Evolutionary conservation across 30 jellyfish, hydroid and myxozoan genomes (phyloP).

Genomic region (Pelagia noctiluca): DNA sequence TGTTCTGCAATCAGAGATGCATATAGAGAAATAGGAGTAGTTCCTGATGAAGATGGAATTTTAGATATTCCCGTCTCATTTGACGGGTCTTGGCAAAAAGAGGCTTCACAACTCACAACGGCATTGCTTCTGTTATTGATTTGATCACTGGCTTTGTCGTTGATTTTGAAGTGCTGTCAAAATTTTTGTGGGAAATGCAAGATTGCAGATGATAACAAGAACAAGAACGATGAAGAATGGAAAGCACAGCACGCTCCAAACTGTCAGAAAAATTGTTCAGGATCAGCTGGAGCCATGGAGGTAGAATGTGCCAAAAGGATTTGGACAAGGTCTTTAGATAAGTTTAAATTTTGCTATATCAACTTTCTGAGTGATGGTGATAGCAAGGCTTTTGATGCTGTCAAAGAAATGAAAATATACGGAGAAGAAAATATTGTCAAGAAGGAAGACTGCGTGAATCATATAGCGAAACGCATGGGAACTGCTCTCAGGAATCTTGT

Average conservation of each 20-base stretch:
- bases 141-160: conserved; percentile 54
- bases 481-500: conserved; percentile 9
- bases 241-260: background rate
- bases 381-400: conserved; percentile 9
- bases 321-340: conserved; percentile 23
- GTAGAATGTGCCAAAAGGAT: conserved; percentile 27
- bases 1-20: conserved; percentile 4
- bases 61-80: conserved; percentile 45
- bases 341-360: background rate
- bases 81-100: conserved; percentile 70
- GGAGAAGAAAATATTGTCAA: background rate
- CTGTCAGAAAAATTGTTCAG: background rate
- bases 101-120: conserved; percentile 58
- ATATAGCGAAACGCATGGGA: conserved; percentile 32
- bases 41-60: conserved; percentile 7
- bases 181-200: conserved; percentile 9
- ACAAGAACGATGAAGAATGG: background rate
- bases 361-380: conserved; percentile 38
- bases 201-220: background rate
- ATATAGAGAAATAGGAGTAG: conserved; percentile 2
- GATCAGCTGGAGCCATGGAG: conserved; percentile 36
- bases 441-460: conserved; percentile 36
- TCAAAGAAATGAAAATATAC: background rate
- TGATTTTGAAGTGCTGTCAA: background rate
- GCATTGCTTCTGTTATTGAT: conserved; percentile 55